These are phyloP conservation scores for Colaptes auratus DNA, from an alignment of 2,113 vertebrate genomes.

Conservation along the genomic window DNA sequence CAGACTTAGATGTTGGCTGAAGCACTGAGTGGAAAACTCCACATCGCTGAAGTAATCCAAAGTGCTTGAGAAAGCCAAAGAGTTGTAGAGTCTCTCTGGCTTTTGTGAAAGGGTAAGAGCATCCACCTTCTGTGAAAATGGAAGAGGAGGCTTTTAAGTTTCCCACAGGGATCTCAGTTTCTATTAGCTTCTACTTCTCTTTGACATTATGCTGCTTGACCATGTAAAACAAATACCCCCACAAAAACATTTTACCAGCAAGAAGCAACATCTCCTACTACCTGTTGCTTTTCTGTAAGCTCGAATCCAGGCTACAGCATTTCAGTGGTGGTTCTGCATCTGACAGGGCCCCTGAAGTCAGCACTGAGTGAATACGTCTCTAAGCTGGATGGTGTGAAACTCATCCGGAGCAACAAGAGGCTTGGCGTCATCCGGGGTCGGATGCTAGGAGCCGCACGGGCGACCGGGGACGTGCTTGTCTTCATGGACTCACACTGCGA, in stretches of 20 bases:
- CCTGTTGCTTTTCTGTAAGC: not conserved
- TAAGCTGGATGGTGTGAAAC: slow-evolving; percentile 81
- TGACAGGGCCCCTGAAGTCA: slow-evolving; percentile 83
- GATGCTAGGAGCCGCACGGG: slow-evolving; percentile 84
- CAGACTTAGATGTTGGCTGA: slow-evolving; percentile 8
- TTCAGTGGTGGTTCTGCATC: not conserved
- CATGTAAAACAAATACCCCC: not conserved
- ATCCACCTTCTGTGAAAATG: slow-evolving; percentile 2
- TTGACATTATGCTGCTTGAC: not conserved
- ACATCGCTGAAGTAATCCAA: not conserved
- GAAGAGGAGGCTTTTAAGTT: slow-evolving; percentile 13
- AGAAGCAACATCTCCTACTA: not conserved
- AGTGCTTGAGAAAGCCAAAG: not conserved
- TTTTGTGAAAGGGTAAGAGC: slow-evolving; percentile 27
- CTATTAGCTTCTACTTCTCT: not conserved
- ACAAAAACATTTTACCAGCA: not conserved
- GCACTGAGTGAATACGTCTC: slow-evolving; percentile 86
- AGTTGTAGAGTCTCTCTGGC: not conserved
- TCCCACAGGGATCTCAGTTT: slow-evolving; percentile 20
- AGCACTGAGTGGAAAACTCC: not conserved
- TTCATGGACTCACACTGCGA: slow-evolving; percentile 93
- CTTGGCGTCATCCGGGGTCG: slow-evolving; percentile 83
- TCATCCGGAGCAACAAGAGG: slow-evolving; percentile 86
- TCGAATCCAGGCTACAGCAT: not conserved
- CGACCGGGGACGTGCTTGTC: slow-evolving; percentile 83